Evolutionary conservation across 2,113 vertebrate species (phyloP).

Genomic region (Callopanchax toddi): DNA sequence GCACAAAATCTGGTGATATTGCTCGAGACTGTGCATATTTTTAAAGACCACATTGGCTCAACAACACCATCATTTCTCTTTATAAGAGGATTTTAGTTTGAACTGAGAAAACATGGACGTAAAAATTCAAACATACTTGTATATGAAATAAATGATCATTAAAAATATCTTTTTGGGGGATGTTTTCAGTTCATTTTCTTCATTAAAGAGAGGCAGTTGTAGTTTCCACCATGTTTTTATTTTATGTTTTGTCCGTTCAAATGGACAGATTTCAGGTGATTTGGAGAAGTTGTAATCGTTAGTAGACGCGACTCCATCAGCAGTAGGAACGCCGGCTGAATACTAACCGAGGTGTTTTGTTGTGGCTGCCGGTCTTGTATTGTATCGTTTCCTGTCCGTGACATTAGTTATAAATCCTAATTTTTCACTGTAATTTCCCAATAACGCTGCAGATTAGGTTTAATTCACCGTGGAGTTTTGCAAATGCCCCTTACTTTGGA

Average conservation of each 20-base stretch:
- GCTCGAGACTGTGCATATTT: too few species aligned
- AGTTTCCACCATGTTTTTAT: too few species aligned
- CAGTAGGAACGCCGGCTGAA: background rate
- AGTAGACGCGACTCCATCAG: background rate
- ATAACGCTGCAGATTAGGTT: background rate
- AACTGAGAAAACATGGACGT: too few species aligned
- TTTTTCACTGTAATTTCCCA: background rate
- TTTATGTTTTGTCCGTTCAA: background rate
- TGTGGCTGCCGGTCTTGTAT: conserved; percentile 2
- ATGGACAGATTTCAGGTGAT: background rate
- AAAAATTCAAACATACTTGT: too few species aligned
- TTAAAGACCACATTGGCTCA: too few species aligned
- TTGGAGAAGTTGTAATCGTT: background rate
- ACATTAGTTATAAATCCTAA: conserved; percentile 4
- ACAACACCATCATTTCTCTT: too few species aligned
- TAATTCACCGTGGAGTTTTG: background rate
- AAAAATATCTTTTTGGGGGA: too few species aligned
- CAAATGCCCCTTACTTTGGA: background rate
- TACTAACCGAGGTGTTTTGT: conserved; percentile 4
- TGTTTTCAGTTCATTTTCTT: too few species aligned
- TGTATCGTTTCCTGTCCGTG: background rate
- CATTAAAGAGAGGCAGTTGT: too few species aligned
- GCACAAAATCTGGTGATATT: too few species aligned
- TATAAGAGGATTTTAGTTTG: too few species aligned
- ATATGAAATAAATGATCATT: too few species aligned